These are phyloP conservation scores for Dione juno DNA, from an alignment of 2,888 invertebrate species.

Conservation along the genomic window DNA sequence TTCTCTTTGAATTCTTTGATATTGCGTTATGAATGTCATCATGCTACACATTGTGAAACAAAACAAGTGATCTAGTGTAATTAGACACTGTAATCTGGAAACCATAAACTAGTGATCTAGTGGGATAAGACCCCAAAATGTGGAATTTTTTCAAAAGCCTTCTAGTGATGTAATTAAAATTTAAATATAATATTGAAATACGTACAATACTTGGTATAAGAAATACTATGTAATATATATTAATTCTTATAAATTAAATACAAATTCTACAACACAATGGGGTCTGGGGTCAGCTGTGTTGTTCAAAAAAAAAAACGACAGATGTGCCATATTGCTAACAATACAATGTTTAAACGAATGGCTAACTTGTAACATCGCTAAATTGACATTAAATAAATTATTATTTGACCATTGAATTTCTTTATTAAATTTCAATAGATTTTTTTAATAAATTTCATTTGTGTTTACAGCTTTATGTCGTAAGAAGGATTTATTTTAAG, in stretches of 20 bases:
- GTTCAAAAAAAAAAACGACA: not conserved
- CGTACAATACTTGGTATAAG: not conserved
- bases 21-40: too few relatives aligned
- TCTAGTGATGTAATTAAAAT: not conserved
- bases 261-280: not conserved
- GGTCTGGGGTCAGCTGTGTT: conserved; percentile 9
- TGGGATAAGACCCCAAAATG: too few relatives aligned
- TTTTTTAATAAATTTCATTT: not conserved
- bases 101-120: too few relatives aligned
- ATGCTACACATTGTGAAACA: too few relatives aligned
- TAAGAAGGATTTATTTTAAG: not conserved
- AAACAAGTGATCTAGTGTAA: too few relatives aligned
- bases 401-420: not conserved
- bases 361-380: not conserved
- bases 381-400: conserved; percentile 8
- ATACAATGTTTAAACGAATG: not conserved
- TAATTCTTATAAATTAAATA: not conserved
- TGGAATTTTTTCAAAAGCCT: too few relatives aligned
- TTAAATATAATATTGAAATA: not conserved
- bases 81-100: too few relatives aligned
- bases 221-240: not conserved
- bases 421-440: not conserved
- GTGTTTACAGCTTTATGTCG: not conserved
- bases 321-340: conserved; percentile 10
- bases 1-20: too few relatives aligned